phyloP scores from a whole-genome alignment of 2,888 invertebrate genomes.

The Sericinus montela region DNA sequence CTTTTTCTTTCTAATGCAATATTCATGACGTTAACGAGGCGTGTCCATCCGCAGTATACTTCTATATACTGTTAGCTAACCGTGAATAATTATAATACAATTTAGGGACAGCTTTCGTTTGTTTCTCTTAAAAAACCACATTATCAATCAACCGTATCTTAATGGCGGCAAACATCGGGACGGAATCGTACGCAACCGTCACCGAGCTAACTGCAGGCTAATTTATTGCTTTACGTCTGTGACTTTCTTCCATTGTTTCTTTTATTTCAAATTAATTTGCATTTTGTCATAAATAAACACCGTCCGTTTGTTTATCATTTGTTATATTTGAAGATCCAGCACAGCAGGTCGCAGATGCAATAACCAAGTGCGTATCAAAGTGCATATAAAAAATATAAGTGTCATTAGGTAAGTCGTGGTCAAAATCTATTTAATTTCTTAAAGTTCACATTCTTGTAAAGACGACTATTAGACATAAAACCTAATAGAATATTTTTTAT shows the following conservation, averaged over 20 bases:
- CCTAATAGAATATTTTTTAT: too few relatives aligned
- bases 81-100: background rate
- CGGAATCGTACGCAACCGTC: constrained; percentile 1
- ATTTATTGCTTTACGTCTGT: background rate
- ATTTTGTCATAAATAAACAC: background rate
- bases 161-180: background rate
- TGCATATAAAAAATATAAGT: too few relatives aligned
- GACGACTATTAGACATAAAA: too few relatives aligned
- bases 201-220: background rate
- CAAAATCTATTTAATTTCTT: too few relatives aligned
- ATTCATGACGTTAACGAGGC: constrained; percentile 5
- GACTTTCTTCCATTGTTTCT: background rate
- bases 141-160: background rate
- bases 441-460: too few relatives aligned
- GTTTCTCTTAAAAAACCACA: background rate
- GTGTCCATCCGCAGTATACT: constrained; percentile 1
- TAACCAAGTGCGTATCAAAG: too few relatives aligned
- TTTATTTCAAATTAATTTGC: background rate
- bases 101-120: background rate
- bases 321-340: too few relatives aligned
- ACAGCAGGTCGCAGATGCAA: too few relatives aligned
- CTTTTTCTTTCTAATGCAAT: background rate
- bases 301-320: background rate
- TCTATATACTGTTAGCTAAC: background rate
- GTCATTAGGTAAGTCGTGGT: too few relatives aligned